Conservation (phyloP, 2,113 vertebrate species). For the Paradisaea rubra region DNA sequence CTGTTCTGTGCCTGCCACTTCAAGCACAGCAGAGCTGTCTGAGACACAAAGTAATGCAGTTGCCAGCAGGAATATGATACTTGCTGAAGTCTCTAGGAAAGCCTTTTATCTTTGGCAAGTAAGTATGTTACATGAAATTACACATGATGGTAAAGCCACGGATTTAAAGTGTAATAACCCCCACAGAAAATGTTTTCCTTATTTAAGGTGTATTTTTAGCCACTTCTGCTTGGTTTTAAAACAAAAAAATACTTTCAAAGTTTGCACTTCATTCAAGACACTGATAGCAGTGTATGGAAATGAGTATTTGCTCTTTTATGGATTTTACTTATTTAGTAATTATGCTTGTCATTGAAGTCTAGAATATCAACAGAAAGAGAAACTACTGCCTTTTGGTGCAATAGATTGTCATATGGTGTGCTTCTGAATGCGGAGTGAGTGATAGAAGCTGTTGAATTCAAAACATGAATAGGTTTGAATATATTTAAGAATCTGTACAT, state of each 20-base stretch:
- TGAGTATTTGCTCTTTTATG: not conserved
- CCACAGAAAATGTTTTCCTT: conserved; percentile 37
- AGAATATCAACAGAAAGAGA: not conserved
- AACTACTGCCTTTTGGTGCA: not conserved
- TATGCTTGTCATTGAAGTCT: not conserved
- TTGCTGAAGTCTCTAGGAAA: conserved; percentile 40
- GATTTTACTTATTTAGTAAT: conserved; percentile 3
- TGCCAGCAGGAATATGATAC: conserved; percentile 42
- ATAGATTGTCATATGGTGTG: not conserved
- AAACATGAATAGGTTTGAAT: not conserved
- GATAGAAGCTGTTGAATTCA: not conserved
- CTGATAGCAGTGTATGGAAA: not conserved
- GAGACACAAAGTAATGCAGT: not conserved
- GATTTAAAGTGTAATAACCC: conserved; percentile 40
- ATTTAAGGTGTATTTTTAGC: conserved; percentile 9
- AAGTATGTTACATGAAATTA: conserved; percentile 54
- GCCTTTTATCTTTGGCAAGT: conserved; percentile 55
- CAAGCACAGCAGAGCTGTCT: not conserved
- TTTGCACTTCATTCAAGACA: not conserved
- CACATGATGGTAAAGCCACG: conserved; percentile 43
- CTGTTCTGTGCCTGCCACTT: conserved; percentile 27
- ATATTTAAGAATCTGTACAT: not conserved
- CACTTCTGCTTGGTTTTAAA: conserved; percentile 12
- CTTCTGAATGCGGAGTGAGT: not conserved
- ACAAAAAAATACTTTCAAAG: not conserved